Evolutionary conservation across 2,797 vertebrate species (phyloP), one percentile per base, ranked within the genome.

Genomic region (Acanthurus lineatus): DNA sequence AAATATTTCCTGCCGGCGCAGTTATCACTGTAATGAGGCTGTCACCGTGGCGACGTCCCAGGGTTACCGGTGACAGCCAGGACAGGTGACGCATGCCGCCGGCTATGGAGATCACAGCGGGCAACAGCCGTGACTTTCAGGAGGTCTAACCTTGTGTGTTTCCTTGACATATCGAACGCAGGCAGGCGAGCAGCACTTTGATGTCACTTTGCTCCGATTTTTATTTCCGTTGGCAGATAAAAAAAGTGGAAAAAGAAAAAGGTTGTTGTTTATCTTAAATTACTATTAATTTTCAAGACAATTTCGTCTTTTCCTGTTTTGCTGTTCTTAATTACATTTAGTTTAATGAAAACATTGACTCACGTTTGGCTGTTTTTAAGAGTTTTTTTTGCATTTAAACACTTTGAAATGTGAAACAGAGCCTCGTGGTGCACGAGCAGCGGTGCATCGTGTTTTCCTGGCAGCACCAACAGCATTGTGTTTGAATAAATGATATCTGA

Each of bases 11-110:
- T 76, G 74, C 77, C 59, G 9, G 73, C 66, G 35, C 61, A 89
- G 89, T 83, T 86, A 85, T 91, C 85, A 82, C 87, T 69, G 85
- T 92, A 90, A 94, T 90, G 87, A 92, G 90, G 73, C 91, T 93
- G 92, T 93, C 93, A 88, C 64, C 48, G 42, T 49, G 69, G 86
- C 57, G 77, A 91, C 86, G 48, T 91, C 88, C 82, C 81, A 76
- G 86, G 90, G 86, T 89, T 81, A 71, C 73, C 6, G 25, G 66
- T 90, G 91, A 94, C 89, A 91, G 84, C 68, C 79, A 20, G 84
- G 91, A 93, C 91, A 87, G 92, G 86, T 88, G 90, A 93, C 73
- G 82, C 89, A 74, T 60, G 88, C 86, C 81, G 65, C 20, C 47
- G 70, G 79, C 88, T 78, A 51, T 48, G 70, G 87, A 86, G 81